Evolutionary conservation across 2,797 vertebrate species (phyloP).

Genomic region (Sebastes nivosus): DNA sequence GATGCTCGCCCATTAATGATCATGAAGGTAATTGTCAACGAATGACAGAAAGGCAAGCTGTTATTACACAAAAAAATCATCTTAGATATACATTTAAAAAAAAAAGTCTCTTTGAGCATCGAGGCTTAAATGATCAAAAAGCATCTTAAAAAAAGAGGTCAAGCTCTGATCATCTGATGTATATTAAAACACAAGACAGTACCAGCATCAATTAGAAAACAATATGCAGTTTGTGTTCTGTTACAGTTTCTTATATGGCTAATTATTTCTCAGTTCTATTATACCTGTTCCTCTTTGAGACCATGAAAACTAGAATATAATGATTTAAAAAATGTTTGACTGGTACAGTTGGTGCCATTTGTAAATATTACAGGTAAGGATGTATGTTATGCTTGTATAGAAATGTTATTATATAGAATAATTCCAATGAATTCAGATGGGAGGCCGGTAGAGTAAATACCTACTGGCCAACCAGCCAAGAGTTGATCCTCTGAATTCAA

Average conservation of each 20-base stretch:
- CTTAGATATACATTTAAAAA: background rate
- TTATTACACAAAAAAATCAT: background rate
- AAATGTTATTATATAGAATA: background rate
- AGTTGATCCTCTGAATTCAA: conserved; percentile 15
- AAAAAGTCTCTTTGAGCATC: background rate
- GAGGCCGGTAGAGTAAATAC: background rate
- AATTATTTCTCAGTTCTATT: background rate
- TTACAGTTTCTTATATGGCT: background rate
- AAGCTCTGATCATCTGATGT: background rate
- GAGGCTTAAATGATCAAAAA: background rate
- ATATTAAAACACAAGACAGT: background rate
- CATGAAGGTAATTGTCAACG: background rate
- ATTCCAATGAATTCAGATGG: background rate
- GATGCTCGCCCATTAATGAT: background rate
- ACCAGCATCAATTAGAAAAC: background rate
- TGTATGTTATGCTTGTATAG: background rate
- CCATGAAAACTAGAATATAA: background rate
- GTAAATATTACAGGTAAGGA: conserved; percentile 13
- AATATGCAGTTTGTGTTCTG: background rate
- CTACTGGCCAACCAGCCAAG: background rate
- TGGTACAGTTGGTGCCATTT: background rate
- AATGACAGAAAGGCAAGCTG: background rate
- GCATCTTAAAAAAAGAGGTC: background rate
- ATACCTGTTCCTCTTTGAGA: background rate
- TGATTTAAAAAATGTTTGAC: background rate